Evolutionary conservation across 2,888 invertebrate species (phyloP), one percentile per base, ranked within the genome.

Genomic region (Herminia tarsipennalis): DNA sequence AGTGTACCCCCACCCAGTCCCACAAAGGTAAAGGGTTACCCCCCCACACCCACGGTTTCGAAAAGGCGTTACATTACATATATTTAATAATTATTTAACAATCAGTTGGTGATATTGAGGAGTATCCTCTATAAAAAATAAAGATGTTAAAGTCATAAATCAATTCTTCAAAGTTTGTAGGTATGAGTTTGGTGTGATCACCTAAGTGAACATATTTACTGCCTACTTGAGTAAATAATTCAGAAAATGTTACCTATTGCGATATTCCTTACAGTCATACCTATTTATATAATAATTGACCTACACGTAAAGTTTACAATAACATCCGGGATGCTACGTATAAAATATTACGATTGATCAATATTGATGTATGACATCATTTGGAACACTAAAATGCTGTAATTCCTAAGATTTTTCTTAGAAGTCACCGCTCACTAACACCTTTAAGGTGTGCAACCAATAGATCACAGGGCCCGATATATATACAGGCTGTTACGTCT

Each of bases 381-480:
- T 57, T 50, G 28, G 34, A 38, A 54, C 45, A 58, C 57, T 56
- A 60, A 65, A 70, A 65, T 55, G 45, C 48, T 56, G 44, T 56
- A 64, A 61, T 61, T 61, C 53, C 50, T 49, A 32, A 61, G 60
- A 73, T 74, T 68, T 50, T 82, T 81, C 81, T 76, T 36, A 67
- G 80, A 82, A 83, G 61, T 56, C 44, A 52, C 54, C 34, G 20
- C 25, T 56, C 41, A 57, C 51, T 55, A 55, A 73, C 67, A 64
- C 57, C 57, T 70, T 57, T 41, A 52, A 58, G 17, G 50, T 51
- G 53, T 47, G 33, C 33, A 39, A 38, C 48, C 46, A 50, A 60
- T 60, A 66, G 59, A 67, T 68, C 63, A 69, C 54, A 51, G 50
- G 53, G 40, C 17, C 38, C 47, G 46, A 54, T 33, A 20, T 61